Evolutionary conservation across 2,888 invertebrate species (phyloP).

Genomic region (Cataglyphis livida): DNA sequence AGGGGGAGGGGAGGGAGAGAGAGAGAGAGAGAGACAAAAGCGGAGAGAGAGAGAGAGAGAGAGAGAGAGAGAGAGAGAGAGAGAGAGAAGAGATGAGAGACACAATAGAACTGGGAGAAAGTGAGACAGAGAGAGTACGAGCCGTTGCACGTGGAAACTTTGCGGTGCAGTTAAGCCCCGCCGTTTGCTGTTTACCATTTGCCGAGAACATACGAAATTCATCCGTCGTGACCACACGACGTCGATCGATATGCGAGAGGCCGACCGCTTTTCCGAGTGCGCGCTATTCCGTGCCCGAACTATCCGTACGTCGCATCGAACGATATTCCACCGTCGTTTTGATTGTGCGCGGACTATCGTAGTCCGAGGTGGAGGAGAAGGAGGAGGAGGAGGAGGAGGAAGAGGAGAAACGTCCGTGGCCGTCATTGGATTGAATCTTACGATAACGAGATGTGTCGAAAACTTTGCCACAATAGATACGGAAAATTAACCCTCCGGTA

Average conservation of each 20-base stretch:
- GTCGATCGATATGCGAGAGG: slow-evolving; percentile 67
- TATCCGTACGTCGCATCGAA: slow-evolving; percentile 41
- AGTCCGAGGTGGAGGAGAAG: neutral
- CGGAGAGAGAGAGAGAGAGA: neutral
- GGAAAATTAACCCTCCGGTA: slow-evolving; percentile 49
- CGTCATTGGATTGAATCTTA: slow-evolving; percentile 40
- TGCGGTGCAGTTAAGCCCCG: slow-evolving; percentile 74
- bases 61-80: slow-evolving; percentile 42
- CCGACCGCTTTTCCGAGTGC: slow-evolving; percentile 54
- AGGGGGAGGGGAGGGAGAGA: neutral
- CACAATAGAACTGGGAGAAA: slow-evolving; percentile 3
- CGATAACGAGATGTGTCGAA: slow-evolving; percentile 54
- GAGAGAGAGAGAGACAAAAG: neutral
- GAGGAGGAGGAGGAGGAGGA: neutral
- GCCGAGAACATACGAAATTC: slow-evolving; percentile 75
- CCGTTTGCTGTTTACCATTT: slow-evolving; percentile 75
- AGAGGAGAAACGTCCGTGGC: neutral
- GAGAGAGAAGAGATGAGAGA: neutral
- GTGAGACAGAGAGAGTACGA: slow-evolving; percentile 33
- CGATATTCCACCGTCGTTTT: slow-evolving; percentile 33
- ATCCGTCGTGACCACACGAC: slow-evolving; percentile 74
- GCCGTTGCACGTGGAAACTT: slow-evolving; percentile 70
- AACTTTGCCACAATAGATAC: slow-evolving; percentile 51
- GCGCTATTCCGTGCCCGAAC: slow-evolving; percentile 44
- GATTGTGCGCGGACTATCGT: slow-evolving; percentile 40